Percentiles rank a stretch among this genome's conserved stretches.
phyloP scores from a whole-genome alignment of 2,888 invertebrate genomes.

The Maniola hyperantus region DNA sequence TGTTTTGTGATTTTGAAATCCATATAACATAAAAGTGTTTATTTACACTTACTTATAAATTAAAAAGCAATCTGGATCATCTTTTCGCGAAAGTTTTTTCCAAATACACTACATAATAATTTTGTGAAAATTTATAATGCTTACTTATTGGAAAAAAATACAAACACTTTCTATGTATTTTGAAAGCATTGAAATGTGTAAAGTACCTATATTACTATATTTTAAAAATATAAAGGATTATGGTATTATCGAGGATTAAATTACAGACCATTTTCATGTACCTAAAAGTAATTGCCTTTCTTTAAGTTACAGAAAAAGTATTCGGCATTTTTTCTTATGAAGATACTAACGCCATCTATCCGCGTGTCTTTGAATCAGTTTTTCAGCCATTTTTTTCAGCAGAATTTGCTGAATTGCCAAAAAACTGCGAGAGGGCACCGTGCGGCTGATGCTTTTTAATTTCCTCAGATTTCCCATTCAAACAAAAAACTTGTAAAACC shows the following conservation, averaged over 20 bases:
- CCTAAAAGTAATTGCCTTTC: not conserved
- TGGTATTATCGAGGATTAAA: not conserved
- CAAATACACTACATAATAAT: too few species aligned
- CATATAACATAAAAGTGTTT: too few species aligned
- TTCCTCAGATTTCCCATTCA: slow-evolving; percentile 9
- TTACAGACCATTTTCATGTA: not conserved
- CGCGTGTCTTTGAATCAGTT: slow-evolving; percentile 46
- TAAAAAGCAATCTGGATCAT: too few species aligned
- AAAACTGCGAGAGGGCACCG: slow-evolving; percentile 60
- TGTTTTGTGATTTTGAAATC: too few species aligned
- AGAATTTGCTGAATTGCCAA: slow-evolving; percentile 40
- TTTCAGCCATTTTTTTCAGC: slow-evolving; percentile 55
- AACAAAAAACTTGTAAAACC: not conserved
- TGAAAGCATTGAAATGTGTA: not conserved
- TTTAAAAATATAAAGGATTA: not conserved
- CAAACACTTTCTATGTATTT: too few species aligned
- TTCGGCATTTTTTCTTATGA: not conserved
- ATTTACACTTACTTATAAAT: too few species aligned
- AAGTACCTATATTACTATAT: not conserved
- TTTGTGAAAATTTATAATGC: too few species aligned
- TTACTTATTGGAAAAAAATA: too few species aligned
- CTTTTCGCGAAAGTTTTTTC: too few species aligned
- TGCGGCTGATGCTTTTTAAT: not conserved
- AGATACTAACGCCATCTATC: slow-evolving; percentile 56
- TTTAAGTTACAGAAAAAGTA: not conserved